Evolutionary conservation across 64 coral and sea anemone genomes (phyloP), one percentile per base, ranked within the genome.

Genomic region (Montipora efflorescens): DNA sequence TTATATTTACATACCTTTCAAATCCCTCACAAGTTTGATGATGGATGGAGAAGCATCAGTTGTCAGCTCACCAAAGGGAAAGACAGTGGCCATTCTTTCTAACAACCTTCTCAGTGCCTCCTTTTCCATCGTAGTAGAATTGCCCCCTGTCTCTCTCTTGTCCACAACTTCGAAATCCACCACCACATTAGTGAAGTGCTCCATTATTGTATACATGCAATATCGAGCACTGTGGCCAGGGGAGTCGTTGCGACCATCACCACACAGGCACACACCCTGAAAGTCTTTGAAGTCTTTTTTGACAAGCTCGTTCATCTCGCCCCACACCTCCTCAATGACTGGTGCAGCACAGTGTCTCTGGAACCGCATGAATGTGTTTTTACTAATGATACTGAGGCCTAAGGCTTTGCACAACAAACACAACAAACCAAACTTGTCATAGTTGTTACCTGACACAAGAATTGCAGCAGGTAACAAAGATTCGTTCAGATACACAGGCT

Each of bases 181-280:
- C 23, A 90, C 15, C 2, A 21, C 90, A 11, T 96, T 78, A 3
- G 84, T 89, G 47, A 13, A 25, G 49, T 95, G 94, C 44, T 95
- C 90, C 94, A 95, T 88, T 53, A 95, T 75, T 1, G 71, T 90
- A 44, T 90, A 78, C 5, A 95, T 75, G 86, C 69, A 87, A 44
- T 94, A 94, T 9, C 55, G 52, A 6, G 92, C 68, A 51, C 85
- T 46, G 53, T 81, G 50, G 7, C 92, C 92, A 18, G 92, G 76
- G 2, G 92, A 93, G 12, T 88, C 84, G 80, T 93, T 95, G 12
- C 81, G 59, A 8, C 93, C 93, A 95, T 95, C 93, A 9, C 93
- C 93, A 47, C 70, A 48, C 6, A 95, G 13, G 12, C 88, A 28
- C 13, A 95, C 10, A 1, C 23, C 22, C 9, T 95, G 45, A 68